These are phyloP conservation scores for Venturia canescens DNA, from an alignment of 1,140 invertebrate species.

Conservation along the genomic window DNA sequence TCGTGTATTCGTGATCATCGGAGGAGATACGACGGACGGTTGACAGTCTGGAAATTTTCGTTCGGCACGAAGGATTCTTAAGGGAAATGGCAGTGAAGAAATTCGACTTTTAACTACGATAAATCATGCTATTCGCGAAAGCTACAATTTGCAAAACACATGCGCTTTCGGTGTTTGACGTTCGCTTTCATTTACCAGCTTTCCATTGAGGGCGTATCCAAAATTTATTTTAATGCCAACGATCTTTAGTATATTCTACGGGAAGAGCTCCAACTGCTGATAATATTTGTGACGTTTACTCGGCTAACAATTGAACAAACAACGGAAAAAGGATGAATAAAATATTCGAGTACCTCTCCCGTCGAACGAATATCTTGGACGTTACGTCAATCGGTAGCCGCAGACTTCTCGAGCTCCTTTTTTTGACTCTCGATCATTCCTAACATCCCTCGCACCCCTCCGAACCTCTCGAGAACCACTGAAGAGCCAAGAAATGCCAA, in stretches of 20 bases:
- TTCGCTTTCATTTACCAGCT: too few species aligned
- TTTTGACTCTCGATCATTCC: slow-evolving; percentile 30
- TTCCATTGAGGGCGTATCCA: too few species aligned
- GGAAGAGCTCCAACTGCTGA: too few species aligned
- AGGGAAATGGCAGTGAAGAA: too few species aligned
- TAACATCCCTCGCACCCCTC: background rate
- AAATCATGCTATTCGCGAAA: too few species aligned
- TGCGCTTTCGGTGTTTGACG: too few species aligned
- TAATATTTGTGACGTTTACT: background rate
- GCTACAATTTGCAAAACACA: too few species aligned
- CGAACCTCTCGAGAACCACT: background rate
- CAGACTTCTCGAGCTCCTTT: slow-evolving; percentile 1
- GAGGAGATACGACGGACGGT: background rate
- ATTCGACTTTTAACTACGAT: too few species aligned
- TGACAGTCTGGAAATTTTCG: too few species aligned
- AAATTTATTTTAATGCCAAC: too few species aligned
- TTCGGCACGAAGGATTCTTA: too few species aligned
- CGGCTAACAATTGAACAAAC: background rate
- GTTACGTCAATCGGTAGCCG: slow-evolving; percentile 28
- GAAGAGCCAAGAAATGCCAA: background rate
- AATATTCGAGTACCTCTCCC: background rate
- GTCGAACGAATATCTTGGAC: background rate
- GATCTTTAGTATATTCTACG: too few species aligned
- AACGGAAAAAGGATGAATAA: background rate
- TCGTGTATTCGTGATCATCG: background rate